Evolutionary conservation across 2,113 vertebrate genomes (phyloP).

Genomic region (Osmerus mordax): DNA sequence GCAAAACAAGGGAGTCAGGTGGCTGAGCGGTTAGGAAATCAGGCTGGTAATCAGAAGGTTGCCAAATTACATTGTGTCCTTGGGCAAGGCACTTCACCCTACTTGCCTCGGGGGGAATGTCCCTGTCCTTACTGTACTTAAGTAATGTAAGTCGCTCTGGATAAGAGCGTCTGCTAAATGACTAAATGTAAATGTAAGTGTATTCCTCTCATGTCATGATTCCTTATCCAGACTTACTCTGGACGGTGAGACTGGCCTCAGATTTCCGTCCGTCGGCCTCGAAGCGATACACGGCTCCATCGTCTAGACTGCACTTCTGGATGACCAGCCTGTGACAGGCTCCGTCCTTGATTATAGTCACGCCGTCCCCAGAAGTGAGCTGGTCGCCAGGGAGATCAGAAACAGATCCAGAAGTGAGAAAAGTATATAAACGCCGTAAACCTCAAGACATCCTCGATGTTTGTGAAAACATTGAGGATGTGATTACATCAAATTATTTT

Average conservation of each 20-base stretch:
- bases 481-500: background rate
- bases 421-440: background rate
- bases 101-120: too few species aligned
- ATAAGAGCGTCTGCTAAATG: too few species aligned
- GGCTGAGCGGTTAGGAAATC: too few species aligned
- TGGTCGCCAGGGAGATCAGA: conserved; percentile 37
- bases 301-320: conserved; percentile 64
- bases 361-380: conserved; percentile 71
- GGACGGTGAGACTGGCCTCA: conserved; percentile 66
- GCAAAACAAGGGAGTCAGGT: background rate
- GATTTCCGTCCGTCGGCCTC: conserved; percentile 76
- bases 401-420: conserved; percentile 14
- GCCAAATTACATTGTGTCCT: too few species aligned
- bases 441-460: too few species aligned
- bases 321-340: conserved; percentile 73
- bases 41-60: too few species aligned
- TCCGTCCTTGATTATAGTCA: conserved; percentile 75
- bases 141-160: too few species aligned
- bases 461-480: background rate
- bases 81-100: too few species aligned
- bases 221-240: conserved; percentile 58
- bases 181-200: too few species aligned
- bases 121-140: too few species aligned
- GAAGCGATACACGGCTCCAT: conserved; percentile 81
- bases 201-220: too few species aligned